phyloP scores from a whole-genome alignment of 2,113 vertebrate species.

The Salminus brasiliensis region DNA sequence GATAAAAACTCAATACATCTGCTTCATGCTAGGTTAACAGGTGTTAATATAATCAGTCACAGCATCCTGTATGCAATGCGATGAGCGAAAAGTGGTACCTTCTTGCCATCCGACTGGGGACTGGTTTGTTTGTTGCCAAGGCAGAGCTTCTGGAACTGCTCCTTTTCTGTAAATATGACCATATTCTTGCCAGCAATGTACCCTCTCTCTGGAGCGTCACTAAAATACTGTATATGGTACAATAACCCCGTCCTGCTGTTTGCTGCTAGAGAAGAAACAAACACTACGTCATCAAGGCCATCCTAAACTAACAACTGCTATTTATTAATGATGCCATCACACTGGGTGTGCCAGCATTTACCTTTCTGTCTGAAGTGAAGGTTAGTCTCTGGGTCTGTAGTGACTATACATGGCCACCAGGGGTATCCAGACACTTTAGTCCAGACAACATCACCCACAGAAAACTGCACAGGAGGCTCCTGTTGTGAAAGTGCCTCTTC shows the following conservation, averaged over 20 bases:
- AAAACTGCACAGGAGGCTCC: conserved; percentile 62
- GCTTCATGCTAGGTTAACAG: no score
- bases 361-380: conserved; percentile 89
- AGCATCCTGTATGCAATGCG: not conserved
- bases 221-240: conserved; percentile 97
- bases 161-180: conserved; percentile 86
- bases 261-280: conserved; percentile 67
- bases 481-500: not conserved
- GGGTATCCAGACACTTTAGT: conserved; percentile 95
- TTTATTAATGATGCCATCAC: fast-evolving
- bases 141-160: conserved; percentile 87
- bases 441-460: conserved; percentile 91
- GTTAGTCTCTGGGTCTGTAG: conserved; percentile 87
- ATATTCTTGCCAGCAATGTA: conserved; percentile 96
- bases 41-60: not conserved
- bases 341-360: conserved; percentile 54
- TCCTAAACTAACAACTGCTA: no score
- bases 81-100: conserved; percentile 72
- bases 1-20: conserved; percentile 48
- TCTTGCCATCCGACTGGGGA: conserved; percentile 80
- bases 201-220: conserved; percentile 90
- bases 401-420: conserved; percentile 99
- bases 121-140: conserved; percentile 82
- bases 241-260: conserved; percentile 80
- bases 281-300: not conserved